phyloP scores from a whole-genome alignment of 2,888 invertebrate genomes.

The Nomada flava region DNA sequence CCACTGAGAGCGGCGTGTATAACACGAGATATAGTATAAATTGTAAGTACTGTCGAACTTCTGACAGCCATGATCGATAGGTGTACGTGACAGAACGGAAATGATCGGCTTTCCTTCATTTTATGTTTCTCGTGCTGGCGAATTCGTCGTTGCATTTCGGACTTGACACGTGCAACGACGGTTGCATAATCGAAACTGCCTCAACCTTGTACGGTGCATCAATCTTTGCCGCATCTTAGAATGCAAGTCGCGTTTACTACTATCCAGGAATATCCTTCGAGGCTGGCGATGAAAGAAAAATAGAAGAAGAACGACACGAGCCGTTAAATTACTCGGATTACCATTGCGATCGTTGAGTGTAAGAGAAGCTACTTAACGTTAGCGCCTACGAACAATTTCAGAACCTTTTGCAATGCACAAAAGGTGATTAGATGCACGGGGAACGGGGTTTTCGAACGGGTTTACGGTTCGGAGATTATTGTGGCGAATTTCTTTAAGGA shows the following conservation, averaged over 20 bases:
- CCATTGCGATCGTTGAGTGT: background rate
- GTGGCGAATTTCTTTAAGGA: too few species aligned
- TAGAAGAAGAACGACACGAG: background rate
- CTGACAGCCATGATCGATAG: background rate
- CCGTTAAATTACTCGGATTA: conserved; percentile 8
- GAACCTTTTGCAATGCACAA: too few species aligned
- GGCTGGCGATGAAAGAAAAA: background rate
- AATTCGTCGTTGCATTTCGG: conserved; percentile 35
- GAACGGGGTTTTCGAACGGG: too few species aligned
- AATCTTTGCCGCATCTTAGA: conserved; percentile 44
- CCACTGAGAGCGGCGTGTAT: too few species aligned
- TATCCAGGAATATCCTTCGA: conserved; percentile 25
- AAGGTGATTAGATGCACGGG: too few species aligned
- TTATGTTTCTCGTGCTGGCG: background rate
- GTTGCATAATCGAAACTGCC: conserved; percentile 55
- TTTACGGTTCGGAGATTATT: too few species aligned
- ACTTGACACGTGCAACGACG: conserved; percentile 25
- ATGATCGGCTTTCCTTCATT: background rate
- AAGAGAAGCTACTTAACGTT: background rate
- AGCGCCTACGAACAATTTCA: too few species aligned
- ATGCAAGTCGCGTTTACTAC: conserved; percentile 37
- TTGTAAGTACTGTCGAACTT: too few species aligned
- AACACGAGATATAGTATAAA: too few species aligned
- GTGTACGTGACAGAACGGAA: background rate
- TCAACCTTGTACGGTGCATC: conserved; percentile 53